Evolutionary conservation across 2,888 invertebrate genomes (phyloP).

Genomic region (Orchesella flavescens): DNA sequence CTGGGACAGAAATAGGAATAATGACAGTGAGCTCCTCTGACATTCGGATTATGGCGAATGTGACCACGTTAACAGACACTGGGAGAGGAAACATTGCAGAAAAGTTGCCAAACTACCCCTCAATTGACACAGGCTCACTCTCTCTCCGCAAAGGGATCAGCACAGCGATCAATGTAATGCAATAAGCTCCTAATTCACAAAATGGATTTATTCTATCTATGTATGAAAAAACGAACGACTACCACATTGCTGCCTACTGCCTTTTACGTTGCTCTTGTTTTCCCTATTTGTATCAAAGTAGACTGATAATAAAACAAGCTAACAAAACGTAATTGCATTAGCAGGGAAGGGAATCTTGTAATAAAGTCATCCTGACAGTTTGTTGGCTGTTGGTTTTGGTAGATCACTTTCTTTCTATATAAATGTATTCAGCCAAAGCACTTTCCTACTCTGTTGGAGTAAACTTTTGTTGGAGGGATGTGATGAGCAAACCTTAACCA

Average conservation of each 20-base stretch:
- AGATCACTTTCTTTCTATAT: too few species aligned
- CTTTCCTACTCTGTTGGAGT: too few species aligned
- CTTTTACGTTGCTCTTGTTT: background rate
- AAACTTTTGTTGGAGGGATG: too few species aligned
- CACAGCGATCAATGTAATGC: slow-evolving; percentile 72
- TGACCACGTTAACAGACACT: slow-evolving; percentile 68
- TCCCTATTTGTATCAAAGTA: background rate
- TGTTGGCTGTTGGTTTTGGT: too few species aligned
- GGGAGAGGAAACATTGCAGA: slow-evolving; percentile 68
- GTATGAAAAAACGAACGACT: background rate
- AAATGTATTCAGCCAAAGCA: too few species aligned
- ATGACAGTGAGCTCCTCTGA: slow-evolving; percentile 72
- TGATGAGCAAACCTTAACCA: too few species aligned
- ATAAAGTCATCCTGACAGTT: too few species aligned
- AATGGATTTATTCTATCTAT: background rate
- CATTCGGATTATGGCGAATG: slow-evolving; percentile 70
- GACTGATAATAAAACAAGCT: background rate
- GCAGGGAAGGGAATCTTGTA: too few species aligned
- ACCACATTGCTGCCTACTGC: slow-evolving; percentile 5
- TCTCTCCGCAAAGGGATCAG: slow-evolving; percentile 71
- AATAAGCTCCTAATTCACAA: slow-evolving; percentile 65
- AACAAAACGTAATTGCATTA: too few species aligned
- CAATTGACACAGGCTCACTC: slow-evolving; percentile 68
- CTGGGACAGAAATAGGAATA: slow-evolving; percentile 73
- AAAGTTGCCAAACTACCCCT: slow-evolving; percentile 72